Evolutionary conservation across 2,797 vertebrate genomes (phyloP), one percentile per base, ranked within the genome.

Genomic region (Propithecus deckenii): DNA sequence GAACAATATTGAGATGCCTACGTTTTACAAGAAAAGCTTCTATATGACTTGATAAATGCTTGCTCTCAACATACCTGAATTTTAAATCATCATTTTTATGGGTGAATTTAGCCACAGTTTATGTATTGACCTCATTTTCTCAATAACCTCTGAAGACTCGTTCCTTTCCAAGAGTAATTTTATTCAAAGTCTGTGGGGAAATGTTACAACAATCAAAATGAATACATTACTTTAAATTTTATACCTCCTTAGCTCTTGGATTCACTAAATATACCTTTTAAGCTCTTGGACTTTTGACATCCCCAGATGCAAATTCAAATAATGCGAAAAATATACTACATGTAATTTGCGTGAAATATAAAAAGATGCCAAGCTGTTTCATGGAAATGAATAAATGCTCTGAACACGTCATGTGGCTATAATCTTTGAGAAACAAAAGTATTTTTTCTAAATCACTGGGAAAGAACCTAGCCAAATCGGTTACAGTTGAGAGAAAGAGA

Each of bases 141-240:
- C 52, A 74, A 61, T 32, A 95, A 76, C 52, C 12, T 91, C 52
- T 75, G 75, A 86, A 90, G 32, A 79, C 25, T 80, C 28, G 3
- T 85, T 92, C 43, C 67, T 94, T 94, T 94, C 81, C 67, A 86
- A 78, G 95, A 91, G 76, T 90, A 84, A 95, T 92, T 95, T 95
- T 94, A 88, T 86, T 94, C 59, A 65, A 89, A 83, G 32, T 91
- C 90, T 95, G 11, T 74, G 38, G 88, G 94, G 86, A 93, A 91
- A 92, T 14, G 32, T 96, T 95, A 95, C 35, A 55, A 94, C 59
- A 96, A 95, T 95, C n/a, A 85, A 92, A 96, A 95, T 88, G 93
- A 96, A 96, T 71, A 83, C 32, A 88, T 95, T 95, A 78, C 79
- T 89, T 95, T 86, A 92, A 72, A 95, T 95, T 94, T 90, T 76